These are phyloP conservation scores for Microchrysa polita DNA, from an alignment of 2,888 invertebrate genomes.

Conservation along the genomic window DNA sequence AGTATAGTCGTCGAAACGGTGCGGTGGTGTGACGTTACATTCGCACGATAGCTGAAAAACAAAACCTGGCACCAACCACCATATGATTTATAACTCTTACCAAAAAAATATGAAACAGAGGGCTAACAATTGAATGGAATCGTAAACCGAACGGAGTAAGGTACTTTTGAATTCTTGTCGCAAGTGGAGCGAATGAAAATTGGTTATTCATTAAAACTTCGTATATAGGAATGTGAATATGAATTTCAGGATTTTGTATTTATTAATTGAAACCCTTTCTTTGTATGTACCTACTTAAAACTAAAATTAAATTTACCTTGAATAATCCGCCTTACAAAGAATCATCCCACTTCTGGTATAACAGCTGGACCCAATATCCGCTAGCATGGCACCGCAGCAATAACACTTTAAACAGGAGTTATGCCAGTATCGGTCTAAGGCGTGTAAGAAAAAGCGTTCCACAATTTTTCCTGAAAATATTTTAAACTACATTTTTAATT, in stretches of 20 bases:
- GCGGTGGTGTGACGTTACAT: constrained; percentile 25
- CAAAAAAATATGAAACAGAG: constrained; percentile 23
- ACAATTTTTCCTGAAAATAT: constrained; percentile 71
- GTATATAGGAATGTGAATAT: too few relatives aligned
- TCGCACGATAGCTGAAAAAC: constrained; percentile 14
- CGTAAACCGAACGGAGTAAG: too few relatives aligned
- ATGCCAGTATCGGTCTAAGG: constrained; percentile 93
- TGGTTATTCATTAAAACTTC: too few relatives aligned
- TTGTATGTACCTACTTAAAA: too few relatives aligned
- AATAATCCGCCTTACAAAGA: constrained; percentile 91
- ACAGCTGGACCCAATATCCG: constrained; percentile 88
- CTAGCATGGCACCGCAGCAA: constrained; percentile 85
- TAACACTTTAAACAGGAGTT: constrained; percentile 92
- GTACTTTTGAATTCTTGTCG: too few relatives aligned
- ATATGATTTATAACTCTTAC: constrained; percentile 33
- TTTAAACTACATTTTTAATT: too few relatives aligned
- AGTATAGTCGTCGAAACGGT: too few relatives aligned
- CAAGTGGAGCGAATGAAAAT: too few relatives aligned
- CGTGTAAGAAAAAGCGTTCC: constrained; percentile 87
- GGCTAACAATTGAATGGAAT: constrained; percentile 5
- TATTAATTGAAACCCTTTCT: too few relatives aligned
- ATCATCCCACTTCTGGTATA: constrained; percentile 93
- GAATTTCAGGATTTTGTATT: too few relatives aligned
- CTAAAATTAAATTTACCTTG: constrained; percentile 80
- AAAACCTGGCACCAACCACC: constrained; percentile 14